Conservation (phyloP, 1,140 invertebrate species). For the Batillaria attramentaria region DNA sequence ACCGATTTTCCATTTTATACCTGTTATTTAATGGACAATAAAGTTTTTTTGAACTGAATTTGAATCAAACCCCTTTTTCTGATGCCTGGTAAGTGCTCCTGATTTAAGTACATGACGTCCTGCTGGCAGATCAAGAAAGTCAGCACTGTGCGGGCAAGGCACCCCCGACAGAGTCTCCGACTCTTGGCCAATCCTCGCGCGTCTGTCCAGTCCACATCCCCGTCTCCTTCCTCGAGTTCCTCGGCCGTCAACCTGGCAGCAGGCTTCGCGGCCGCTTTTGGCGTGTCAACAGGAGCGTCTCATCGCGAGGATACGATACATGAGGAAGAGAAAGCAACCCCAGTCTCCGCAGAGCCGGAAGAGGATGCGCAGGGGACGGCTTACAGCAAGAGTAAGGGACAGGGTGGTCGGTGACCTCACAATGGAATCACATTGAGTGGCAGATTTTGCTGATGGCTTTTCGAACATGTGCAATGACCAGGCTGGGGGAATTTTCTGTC, state of each 20-base stretch:
- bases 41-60: too few relatives aligned
- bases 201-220: constrained; percentile 42
- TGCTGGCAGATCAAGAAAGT: constrained; percentile 36
- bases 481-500: too few relatives aligned
- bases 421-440: too few relatives aligned
- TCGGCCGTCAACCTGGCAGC: constrained; percentile 21
- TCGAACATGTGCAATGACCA: too few relatives aligned
- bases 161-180: constrained; percentile 20
- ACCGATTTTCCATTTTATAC: too few relatives aligned
- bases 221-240: constrained; percentile 26
- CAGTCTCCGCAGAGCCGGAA: constrained; percentile 29
- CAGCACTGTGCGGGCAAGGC: constrained; percentile 35
- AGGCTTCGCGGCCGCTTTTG: not conserved
- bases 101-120: too few relatives aligned
- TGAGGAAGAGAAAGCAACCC: not conserved
- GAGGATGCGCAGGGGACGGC: constrained; percentile 46
- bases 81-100: too few relatives aligned
- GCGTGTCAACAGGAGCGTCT: too few relatives aligned
- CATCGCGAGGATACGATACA: constrained; percentile 23
- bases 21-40: too few relatives aligned
- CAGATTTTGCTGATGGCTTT: too few relatives aligned
- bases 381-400: constrained; percentile 47
- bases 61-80: too few relatives aligned
- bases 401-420: not conserved
- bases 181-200: constrained; percentile 32